Base-by-base conservation (phyloP, 1,140 invertebrate genomes). In the Camponotus floridanus region DNA sequence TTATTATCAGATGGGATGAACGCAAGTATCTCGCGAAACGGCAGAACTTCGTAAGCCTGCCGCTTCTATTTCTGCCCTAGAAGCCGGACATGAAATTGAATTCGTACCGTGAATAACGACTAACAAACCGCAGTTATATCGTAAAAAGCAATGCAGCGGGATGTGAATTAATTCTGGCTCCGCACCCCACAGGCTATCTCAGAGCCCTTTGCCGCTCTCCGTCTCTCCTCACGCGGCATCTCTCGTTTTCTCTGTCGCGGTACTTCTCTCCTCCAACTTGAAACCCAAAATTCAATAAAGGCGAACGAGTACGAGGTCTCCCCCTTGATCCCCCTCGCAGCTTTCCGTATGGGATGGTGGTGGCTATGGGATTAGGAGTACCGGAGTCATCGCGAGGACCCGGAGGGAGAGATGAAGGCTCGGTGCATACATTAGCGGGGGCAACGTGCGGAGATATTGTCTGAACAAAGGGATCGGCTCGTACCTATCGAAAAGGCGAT, bases 111-210 rank as follows among this genome's bases (percentile, higher is more conserved):
- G 94, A 95, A 95, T 95, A 94, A 95, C 93, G 94, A 92, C 94
- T 95, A 95, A 95, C 94, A 94, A 95, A 95, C 94, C 94, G 93
- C 94, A 95, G 94, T 95, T 95, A 95, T 95, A 94, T 94, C 91
- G 92, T 94, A 95, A 95, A 95, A 95, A 95, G 94, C 94, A 93
- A 94, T 94, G 93, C 94, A 94, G 91, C 92, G 91, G 93, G 92
- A 93, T 92, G 94, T 92, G 94, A 95, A 95, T 95, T 94, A 95
- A 95, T 95, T 95, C 92, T 91, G 91, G 90, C 92, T 92, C 48
- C 87, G 93, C 92, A 90, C 91, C 91, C 91, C 91, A 89, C 92
- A 73, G 79, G n/a, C 91, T 91, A 89, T 67, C 64, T 39, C 83
- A 18, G 2, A 48, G 64, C 70, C 36, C 65, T 67, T 83, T 68